Conservation (phyloP, 2,113 vertebrate species). For the Blennius ocellaris region DNA sequence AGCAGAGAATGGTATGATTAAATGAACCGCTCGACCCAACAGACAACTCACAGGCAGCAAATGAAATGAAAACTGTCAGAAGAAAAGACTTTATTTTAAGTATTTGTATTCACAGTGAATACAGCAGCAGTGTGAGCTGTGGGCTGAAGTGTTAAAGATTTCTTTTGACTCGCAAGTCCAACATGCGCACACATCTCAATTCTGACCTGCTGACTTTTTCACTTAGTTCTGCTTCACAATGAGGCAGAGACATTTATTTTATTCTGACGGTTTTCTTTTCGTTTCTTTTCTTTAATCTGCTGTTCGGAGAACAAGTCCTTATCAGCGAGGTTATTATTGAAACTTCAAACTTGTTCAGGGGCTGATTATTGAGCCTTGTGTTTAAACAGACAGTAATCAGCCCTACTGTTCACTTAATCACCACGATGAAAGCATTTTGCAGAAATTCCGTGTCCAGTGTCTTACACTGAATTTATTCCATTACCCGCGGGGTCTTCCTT, state of each 20-base stretch:
- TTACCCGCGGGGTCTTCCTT: neutral
- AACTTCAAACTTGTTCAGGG: neutral
- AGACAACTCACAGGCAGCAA: slow-evolving; percentile 18
- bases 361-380: slow-evolving; percentile 14
- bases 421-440: neutral
- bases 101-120: slow-evolving; percentile 41
- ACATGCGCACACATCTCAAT: neutral
- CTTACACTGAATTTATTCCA: neutral
- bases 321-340: neutral
- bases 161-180: neutral
- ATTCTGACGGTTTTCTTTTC: neutral
- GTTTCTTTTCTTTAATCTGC: neutral
- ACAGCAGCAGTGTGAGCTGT: slow-evolving; percentile 19
- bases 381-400: slow-evolving; percentile 16
- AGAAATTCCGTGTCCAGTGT: neutral
- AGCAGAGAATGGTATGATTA: slow-evolving; percentile 14
- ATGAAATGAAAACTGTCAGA: slow-evolving; percentile 48
- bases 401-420: neutral
- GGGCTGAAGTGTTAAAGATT: slow-evolving; percentile 2
- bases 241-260: neutral
- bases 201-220: slow-evolving; percentile 7
- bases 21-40: slow-evolving; percentile 40
- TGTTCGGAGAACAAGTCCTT: neutral
- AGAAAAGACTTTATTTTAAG: slow-evolving; percentile 34
- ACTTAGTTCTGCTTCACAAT: neutral